Base-by-base conservation (phyloP, 2,113 vertebrate species). In the Microtus montanus region DNA sequence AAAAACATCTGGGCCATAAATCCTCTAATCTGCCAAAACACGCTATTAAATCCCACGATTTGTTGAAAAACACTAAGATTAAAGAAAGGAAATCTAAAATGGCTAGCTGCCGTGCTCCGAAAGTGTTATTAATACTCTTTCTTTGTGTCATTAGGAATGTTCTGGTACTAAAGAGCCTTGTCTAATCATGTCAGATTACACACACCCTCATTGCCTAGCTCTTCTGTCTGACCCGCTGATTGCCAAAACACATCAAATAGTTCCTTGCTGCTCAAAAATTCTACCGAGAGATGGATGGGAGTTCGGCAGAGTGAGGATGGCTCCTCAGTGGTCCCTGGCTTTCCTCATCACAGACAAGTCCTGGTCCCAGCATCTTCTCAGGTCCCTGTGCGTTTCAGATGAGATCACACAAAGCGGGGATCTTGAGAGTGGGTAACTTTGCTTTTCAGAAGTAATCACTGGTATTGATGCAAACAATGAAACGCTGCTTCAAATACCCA, bases 51-150 rank as follows among this genome's bases (percentile, higher is more conserved):
- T 99, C 99, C 99, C 96, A 98, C 98, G 99, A 99, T 99, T 99
- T 99, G 99, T 99, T 99, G 99, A 99, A 99, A 99, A 99, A 99
- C 99, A 99, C 98, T 98, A 98, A 99, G 99, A 99, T 99, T 99
- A 99, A 99, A 99, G 98, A 98, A 98, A 99, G 98, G 99, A 99
- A 99, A 99, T 99, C 99, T 98, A 99, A 99, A 99, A 99, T 98
- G 98, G 99, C 98, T 99, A 99, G 99, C 99, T 99, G 99, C 98
- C 98, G 98, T 98, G 98, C 98, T 97, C 98, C 97, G 98, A 98
- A 98, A 98, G 99, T 99, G 99, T 99, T 98, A 99, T 99, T 99
- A 99, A 99, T 99, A 99, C 98, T 98, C 98, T 98, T 98, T 99
- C 99, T 99, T 99, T 99, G 99, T 99, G 98, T 98, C 98, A 98